Base-by-base conservation (phyloP, 37 sponge, comb jelly and placozoan genomes). In the Aplysina aerophoba region DNA sequence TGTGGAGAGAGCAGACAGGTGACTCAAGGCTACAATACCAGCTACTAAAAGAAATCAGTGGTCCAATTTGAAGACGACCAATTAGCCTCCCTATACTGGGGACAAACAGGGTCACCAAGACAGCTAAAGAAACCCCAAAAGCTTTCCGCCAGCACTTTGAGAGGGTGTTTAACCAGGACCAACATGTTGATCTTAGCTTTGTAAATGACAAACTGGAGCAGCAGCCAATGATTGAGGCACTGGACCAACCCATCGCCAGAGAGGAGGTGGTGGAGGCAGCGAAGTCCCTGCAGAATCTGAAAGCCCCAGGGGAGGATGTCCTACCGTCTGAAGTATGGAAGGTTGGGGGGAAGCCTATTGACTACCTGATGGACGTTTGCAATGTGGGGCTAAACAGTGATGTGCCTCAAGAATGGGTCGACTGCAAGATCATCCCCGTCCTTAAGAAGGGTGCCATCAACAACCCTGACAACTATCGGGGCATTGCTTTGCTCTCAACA, bases 81-180 rank as follows among this genome's bases (percentile, higher is more conserved):
- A 58, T 58, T 58, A 58, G 59, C 59, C 59, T 58, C 59, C n/a
- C 59, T 58, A 58, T 58, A 58, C 59, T 20, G 59, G 59, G 59
- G 59, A 58, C 59, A 58, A 58, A 58, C 59, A 58, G 59, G 59
- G 59, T 58, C 59, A 58, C 59, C 59, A 58, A 58, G 59, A 58
- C 59, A 58, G 59, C 59, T 58, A 58, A 58, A 58, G 59, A 58
- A 58, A 58, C 59, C 59, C 17, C 59, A 58, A 15, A 58, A 58
- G 59, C 59, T 58, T 58, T 58, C 59, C 59, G 19, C 59, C 59
- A 58, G 59, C 59, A 58, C 59, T 58, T 58, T 58, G 59, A 58
- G 59, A 58, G 19, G 15, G 59, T 58, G 59, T 19, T 58, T 19
- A 58, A 58, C 59, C 59, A 58, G 59, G 59, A 58, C 59, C 59